phyloP scores from a whole-genome alignment of 2,888 invertebrate genomes.

The Ctenicera cuprea region DNA sequence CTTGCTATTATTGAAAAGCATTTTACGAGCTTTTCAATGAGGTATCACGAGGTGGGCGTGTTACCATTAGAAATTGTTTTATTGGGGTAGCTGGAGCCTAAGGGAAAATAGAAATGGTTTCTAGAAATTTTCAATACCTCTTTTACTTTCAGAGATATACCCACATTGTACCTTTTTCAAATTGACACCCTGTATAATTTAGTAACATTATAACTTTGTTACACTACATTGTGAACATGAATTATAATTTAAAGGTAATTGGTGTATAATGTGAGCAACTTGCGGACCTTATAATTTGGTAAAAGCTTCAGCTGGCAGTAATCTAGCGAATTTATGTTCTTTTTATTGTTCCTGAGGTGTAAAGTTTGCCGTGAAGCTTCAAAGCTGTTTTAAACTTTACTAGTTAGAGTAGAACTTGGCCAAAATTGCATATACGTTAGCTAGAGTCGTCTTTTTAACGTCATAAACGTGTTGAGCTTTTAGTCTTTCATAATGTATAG shows the following conservation, averaged over 20 bases:
- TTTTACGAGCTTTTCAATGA: too few relatives aligned
- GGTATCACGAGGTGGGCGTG: too few relatives aligned
- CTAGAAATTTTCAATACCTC: too few relatives aligned
- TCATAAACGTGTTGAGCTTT: conserved; percentile 28
- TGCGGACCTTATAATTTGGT: conserved; percentile 49
- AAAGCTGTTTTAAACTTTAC: conserved; percentile 44
- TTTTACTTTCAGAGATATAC: too few relatives aligned
- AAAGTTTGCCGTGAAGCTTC: conserved; percentile 47
- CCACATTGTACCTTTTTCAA: too few relatives aligned
- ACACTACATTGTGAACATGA: conserved; percentile 44
- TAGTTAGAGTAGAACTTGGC: conserved; percentile 42
- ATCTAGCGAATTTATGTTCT: conserved; percentile 45
- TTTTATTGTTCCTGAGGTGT: conserved; percentile 51
- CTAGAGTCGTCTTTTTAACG: conserved; percentile 28
- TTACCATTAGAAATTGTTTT: too few relatives aligned
- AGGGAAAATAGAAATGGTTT: too few relatives aligned
- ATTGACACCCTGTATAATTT: too few relatives aligned
- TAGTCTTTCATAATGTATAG: conserved; percentile 31
- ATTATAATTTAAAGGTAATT: conserved; percentile 54
- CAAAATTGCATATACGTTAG: conserved; percentile 44
- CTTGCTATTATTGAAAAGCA: too few relatives aligned
- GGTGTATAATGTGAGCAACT: conserved; percentile 40
- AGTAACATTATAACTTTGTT: conserved; percentile 45
- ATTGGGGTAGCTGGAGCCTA: too few relatives aligned
- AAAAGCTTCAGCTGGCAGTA: conserved; percentile 46